Percentiles rank a stretch among this genome's conserved stretches.
These are phyloP conservation scores for Philereme vetulata DNA, from an alignment of 2,888 invertebrate species.

Conservation along the genomic window DNA sequence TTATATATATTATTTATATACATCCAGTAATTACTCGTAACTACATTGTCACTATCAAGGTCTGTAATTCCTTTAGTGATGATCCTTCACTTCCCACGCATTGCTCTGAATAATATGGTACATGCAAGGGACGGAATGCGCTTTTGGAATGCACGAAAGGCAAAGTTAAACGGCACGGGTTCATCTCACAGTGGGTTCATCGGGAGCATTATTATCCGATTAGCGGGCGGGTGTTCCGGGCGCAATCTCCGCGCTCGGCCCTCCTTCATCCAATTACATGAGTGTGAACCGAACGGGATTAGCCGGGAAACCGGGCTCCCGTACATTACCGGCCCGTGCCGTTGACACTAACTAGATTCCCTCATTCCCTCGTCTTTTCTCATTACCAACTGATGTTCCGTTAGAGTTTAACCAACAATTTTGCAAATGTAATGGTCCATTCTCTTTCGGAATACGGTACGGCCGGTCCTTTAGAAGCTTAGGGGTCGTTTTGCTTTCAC, in stretches of 20 bases:
- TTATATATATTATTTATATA: too few species aligned
- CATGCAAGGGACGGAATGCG: constrained; percentile 21
- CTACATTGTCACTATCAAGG: constrained; percentile 2
- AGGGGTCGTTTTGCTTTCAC: constrained; percentile 12
- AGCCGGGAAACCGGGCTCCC: constrained; percentile 57
- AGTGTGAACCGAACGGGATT: constrained; percentile 77
- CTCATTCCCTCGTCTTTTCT: constrained; percentile 40
- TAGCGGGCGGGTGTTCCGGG: constrained; percentile 67
- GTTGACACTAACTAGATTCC: constrained; percentile 52
- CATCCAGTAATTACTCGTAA: not conserved
- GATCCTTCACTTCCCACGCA: constrained; percentile 11
- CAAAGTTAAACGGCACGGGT: constrained; percentile 44
- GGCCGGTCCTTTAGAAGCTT: constrained; percentile 8
- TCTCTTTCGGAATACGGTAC: constrained; percentile 20
- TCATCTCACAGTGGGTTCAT: constrained; percentile 50
- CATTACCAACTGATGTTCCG: constrained; percentile 34
- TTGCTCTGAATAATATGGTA: constrained; percentile 4
- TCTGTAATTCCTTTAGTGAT: constrained; percentile 12
- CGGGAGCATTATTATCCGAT: constrained; percentile 75
- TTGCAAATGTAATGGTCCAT: constrained; percentile 30
- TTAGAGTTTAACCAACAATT: constrained; percentile 30
- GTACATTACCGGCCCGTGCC: constrained; percentile 48
- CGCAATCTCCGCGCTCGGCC: constrained; percentile 68
- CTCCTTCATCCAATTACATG: constrained; percentile 79
- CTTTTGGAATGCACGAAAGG: constrained; percentile 33